Conservation (phyloP, 2,113 vertebrate species). For the Argyrosomus japonicus region DNA sequence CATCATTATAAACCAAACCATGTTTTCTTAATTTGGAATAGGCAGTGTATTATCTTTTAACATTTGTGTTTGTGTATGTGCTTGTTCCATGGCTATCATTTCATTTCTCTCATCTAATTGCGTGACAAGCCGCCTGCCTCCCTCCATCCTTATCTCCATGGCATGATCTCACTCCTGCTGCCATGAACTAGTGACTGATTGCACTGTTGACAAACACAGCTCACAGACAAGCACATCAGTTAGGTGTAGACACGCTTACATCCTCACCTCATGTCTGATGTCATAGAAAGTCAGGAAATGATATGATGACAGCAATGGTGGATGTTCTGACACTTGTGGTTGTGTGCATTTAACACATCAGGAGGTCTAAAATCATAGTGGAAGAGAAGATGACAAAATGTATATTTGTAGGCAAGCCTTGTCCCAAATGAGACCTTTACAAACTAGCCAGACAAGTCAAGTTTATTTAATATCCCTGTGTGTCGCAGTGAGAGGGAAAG, state of each 20-base stretch:
- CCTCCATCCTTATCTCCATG: background rate
- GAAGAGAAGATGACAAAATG: background rate
- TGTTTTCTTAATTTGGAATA: too few species aligned
- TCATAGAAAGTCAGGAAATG: slow-evolving; percentile 1
- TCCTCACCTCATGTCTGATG: background rate
- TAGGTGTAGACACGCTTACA: background rate
- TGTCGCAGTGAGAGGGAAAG: background rate
- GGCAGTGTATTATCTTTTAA: too few species aligned
- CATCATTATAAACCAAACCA: too few species aligned
- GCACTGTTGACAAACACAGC: slow-evolving; percentile 46
- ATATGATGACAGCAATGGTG: slow-evolving; percentile 1
- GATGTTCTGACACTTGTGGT: background rate
- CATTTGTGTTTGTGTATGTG: background rate
- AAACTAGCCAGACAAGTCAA: background rate
- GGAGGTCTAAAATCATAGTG: background rate
- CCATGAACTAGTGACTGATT: slow-evolving; percentile 65
- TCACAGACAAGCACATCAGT: background rate
- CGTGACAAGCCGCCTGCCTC: slow-evolving; percentile 31
- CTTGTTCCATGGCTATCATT: background rate
- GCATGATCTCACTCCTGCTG: background rate
- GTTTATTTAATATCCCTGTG: background rate
- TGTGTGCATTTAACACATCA: background rate
- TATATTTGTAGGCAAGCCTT: background rate
- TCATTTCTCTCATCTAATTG: slow-evolving; percentile 19
- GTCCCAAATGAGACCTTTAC: background rate